Conservation (phyloP, 2,888 invertebrate species). For the Perizoma flavofasciatum region DNA sequence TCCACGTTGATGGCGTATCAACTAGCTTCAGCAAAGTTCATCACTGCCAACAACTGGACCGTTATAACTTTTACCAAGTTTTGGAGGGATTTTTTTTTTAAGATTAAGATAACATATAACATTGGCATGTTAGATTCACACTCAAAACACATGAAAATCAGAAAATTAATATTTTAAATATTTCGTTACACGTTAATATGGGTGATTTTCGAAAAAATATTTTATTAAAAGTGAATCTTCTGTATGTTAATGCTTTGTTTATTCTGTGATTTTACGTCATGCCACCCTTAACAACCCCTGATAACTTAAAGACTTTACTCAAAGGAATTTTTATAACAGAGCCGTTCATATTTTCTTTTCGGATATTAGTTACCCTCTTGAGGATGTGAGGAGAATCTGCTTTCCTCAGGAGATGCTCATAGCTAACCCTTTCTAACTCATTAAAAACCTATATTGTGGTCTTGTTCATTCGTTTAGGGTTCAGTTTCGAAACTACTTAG, state of each 20-base stretch:
- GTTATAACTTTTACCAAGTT: too few relatives aligned
- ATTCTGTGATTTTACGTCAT: slow-evolving; percentile 12
- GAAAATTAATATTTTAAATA: too few relatives aligned
- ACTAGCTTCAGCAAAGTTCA: too few relatives aligned
- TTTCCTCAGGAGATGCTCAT: slow-evolving; percentile 41
- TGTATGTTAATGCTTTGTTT: not conserved
- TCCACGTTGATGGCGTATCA: too few relatives aligned
- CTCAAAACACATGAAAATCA: too few relatives aligned
- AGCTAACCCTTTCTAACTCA: slow-evolving; percentile 78
- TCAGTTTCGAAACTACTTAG: not conserved
- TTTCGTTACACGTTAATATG: too few relatives aligned
- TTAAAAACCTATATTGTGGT: slow-evolving; percentile 59
- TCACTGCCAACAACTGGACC: too few relatives aligned
- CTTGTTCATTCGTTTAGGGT: slow-evolving; percentile 45
- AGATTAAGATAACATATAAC: too few relatives aligned
- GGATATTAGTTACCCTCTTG: slow-evolving; percentile 69
- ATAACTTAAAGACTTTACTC: slow-evolving; percentile 84
- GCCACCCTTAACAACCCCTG: slow-evolving; percentile 53
- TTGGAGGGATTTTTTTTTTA: too few relatives aligned
- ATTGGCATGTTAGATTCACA: too few relatives aligned
- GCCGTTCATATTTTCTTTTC: slow-evolving; percentile 83
- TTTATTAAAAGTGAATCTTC: slow-evolving; percentile 18
- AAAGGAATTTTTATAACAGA: slow-evolving; percentile 83
- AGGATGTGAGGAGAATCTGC: slow-evolving; percentile 41
- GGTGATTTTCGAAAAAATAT: too few relatives aligned